These are phyloP conservation scores for Reinhardtius hippoglossoides DNA, from an alignment of 2,113 vertebrate genomes.

Conservation along the genomic window DNA sequence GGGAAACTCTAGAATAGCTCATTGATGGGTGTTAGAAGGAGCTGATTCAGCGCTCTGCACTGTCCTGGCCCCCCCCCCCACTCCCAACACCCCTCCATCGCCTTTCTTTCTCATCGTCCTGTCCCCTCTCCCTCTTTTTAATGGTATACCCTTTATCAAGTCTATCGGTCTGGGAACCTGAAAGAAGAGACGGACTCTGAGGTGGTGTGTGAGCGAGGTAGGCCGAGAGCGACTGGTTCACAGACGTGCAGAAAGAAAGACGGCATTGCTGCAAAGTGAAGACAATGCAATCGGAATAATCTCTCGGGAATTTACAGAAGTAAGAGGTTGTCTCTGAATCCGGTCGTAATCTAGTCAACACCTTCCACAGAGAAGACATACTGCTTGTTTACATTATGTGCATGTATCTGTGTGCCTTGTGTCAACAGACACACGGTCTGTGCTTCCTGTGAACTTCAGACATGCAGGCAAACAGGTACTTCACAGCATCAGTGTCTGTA, in stretches of 20 bases:
- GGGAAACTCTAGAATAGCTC: constrained; percentile 73
- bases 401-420: constrained; percentile 6
- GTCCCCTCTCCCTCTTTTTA: constrained; percentile 36
- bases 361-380: background rate
- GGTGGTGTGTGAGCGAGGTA: constrained; percentile 11
- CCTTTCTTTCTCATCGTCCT: constrained; percentile 53
- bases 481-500: background rate
- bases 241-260: background rate
- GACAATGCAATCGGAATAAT: background rate
- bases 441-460: constrained; percentile 25
- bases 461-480: constrained; percentile 27
- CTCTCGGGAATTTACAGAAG: background rate
- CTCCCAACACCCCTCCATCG: background rate
- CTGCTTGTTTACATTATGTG: constrained; percentile 22
- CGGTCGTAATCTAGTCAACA: constrained; percentile 8
- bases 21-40: constrained; percentile 52
- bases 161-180: constrained; percentile 47
- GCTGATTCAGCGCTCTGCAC: constrained; percentile 73
- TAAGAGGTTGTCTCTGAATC: background rate
- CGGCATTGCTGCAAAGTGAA: background rate
- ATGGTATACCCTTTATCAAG: constrained; percentile 43
- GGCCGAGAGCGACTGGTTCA: background rate
- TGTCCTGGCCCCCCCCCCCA: constrained; percentile 25
- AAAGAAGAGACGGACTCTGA: constrained; percentile 33
- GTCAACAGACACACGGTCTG: constrained; percentile 25